These are phyloP conservation scores for Poecile montanus DNA, from an alignment of 2,797 vertebrate genomes.

Conservation along the genomic window DNA sequence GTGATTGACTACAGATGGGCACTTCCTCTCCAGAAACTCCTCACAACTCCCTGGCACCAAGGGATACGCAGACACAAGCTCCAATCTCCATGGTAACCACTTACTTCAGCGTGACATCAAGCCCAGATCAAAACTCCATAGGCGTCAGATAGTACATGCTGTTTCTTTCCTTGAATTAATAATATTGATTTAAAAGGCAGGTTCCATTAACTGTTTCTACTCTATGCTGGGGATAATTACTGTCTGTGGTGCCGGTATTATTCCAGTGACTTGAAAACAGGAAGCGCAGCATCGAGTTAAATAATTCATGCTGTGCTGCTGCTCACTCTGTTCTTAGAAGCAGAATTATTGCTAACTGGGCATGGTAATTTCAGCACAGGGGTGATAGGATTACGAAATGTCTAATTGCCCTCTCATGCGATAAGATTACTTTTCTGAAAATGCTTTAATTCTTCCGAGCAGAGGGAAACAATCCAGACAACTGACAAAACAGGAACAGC, in stretches of 20 bases:
- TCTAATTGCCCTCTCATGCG: constrained; percentile 41
- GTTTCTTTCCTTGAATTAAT: constrained; percentile 63
- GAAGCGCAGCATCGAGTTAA: constrained; percentile 32
- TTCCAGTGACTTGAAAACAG: constrained; percentile 14
- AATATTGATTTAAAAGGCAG: constrained; percentile 67
- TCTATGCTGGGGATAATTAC: constrained; percentile 35
- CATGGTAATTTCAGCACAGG: constrained; percentile 32
- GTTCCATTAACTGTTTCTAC: constrained; percentile 56
- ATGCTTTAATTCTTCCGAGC: constrained; percentile 28
- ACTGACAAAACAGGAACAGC: constrained; percentile 35
- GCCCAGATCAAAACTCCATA: constrained; percentile 55
- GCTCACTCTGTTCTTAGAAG: constrained; percentile 44
- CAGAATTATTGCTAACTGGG: constrained; percentile 38
- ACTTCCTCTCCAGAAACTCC: constrained; percentile 52
- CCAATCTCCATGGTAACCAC: constrained; percentile 64
- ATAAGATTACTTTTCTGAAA: constrained; percentile 46
- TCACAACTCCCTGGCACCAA: background rate
- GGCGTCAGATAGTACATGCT: constrained; percentile 64
- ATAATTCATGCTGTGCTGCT: constrained; percentile 63
- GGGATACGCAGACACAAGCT: constrained; percentile 56
- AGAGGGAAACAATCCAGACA: constrained; percentile 8
- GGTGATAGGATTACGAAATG: constrained; percentile 47
- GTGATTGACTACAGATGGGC: constrained; percentile 56
- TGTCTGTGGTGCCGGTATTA: background rate
- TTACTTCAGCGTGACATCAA: constrained; percentile 70